Base-by-base conservation (phyloP, 2,797 vertebrate species). In the Austrolebias charrua region DNA sequence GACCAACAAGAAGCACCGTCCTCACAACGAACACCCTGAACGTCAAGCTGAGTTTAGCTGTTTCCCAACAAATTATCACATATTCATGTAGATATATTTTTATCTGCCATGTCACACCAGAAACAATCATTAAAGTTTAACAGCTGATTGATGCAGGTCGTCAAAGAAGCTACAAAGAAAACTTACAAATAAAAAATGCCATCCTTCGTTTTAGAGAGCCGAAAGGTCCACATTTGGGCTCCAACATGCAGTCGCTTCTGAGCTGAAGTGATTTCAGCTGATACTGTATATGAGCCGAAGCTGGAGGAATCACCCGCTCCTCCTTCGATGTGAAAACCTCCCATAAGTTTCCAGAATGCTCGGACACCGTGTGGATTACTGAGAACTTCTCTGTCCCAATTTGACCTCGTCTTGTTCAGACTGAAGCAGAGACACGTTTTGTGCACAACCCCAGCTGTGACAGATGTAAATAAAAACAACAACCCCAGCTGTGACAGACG, bases 151-250 rank as follows among this genome's bases (percentile, higher is more conserved):
- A 75, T 54, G 52, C 2, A 55, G 2, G 69, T 59, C 6, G 46
- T 56, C 24, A 55, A 15, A 67, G 55, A 69, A 28, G 6, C 35
- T 73, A 19, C 38, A 29, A 78, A 29, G 63, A 14, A 65, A 35
- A 91, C 90, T 91, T 83, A 92, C 90, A 90, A 75, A 73, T 84
- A 87, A 73, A 86, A 88, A 77, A 89, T 19, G 44, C 82, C 85
- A 84, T 89, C 87, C 79, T 87, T 83, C 31, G 82, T 82, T 85
- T 88, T 89, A 52, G 84, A 88, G 62, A 90, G 87, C 24, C 4
- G 62, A 46, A 86, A 85, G 38, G 61, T 84, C 89, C 87, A 91
- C 83, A 88, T 85, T 68, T 82, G 40, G 68, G 66, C 81, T 73
- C 86, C 3, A 38, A 31, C 44, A 59, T 33, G 63, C 46, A 54